phyloP scores from a whole-genome alignment of 2,888 invertebrate species.

The Eubasilissa splendida region DNA sequence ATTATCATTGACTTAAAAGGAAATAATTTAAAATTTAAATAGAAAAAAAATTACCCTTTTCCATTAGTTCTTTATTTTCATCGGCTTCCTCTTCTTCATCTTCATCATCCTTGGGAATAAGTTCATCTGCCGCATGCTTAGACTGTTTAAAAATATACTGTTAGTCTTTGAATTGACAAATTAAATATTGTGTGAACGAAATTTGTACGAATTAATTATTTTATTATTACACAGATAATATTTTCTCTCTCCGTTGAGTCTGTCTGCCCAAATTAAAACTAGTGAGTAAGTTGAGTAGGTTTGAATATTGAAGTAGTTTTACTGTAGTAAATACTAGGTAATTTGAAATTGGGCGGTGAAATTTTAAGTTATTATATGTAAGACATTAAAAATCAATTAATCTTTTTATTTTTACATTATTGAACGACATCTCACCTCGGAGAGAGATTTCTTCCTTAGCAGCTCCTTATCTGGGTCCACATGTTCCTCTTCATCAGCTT shows the following conservation, averaged over 20 bases:
- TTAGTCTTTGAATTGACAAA: neutral
- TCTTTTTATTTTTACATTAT: neutral
- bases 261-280: too few relatives aligned
- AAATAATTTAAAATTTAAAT: too few relatives aligned
- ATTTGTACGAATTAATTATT: too few relatives aligned
- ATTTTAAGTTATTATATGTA: too few relatives aligned
- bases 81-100: slow-evolving; percentile 69
- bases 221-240: too few relatives aligned
- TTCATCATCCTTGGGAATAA: slow-evolving; percentile 49
- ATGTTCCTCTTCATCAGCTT: slow-evolving; percentile 63
- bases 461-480: slow-evolving; percentile 36
- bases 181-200: neutral
- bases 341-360: too few relatives aligned
- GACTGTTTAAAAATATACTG: slow-evolving; percentile 17
- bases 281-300: too few relatives aligned
- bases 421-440: slow-evolving; percentile 31
- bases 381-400: too few relatives aligned
- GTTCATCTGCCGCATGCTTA: slow-evolving; percentile 36
- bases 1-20: too few relatives aligned
- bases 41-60: slow-evolving; percentile 69
- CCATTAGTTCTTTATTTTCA: slow-evolving; percentile 78
- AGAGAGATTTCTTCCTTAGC: slow-evolving; percentile 37
- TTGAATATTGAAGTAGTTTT: too few relatives aligned
- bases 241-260: too few relatives aligned
- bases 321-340: too few relatives aligned